Percentiles rank a stretch among this genome's conserved stretches.
These are phyloP conservation scores for Drosophila tsacasi DNA, from an alignment of 1,140 invertebrate genomes.

Conservation along the genomic window DNA sequence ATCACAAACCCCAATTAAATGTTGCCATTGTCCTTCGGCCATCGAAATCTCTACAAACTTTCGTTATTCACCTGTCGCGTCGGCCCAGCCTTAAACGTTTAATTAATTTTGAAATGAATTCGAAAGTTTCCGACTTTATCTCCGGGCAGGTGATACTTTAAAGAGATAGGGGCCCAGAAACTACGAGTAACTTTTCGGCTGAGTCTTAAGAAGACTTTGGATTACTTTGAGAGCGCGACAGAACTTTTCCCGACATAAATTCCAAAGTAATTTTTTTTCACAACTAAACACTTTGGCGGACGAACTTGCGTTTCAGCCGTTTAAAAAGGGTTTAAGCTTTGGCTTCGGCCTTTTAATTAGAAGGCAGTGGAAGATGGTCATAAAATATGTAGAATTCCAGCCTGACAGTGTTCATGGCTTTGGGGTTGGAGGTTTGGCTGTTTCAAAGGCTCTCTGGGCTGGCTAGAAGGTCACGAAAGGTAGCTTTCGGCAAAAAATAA, in stretches of 20 bases:
- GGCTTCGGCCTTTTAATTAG: constrained; percentile 44
- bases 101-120: constrained; percentile 62
- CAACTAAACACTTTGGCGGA: constrained; percentile 52
- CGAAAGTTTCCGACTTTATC: constrained; percentile 53
- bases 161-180: constrained; percentile 47
- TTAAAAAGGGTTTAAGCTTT: constrained; percentile 37
- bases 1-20: constrained; percentile 52
- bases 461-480: background rate
- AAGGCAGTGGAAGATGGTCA: constrained; percentile 19
- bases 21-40: constrained; percentile 42
- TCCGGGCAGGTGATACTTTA: constrained; percentile 53
- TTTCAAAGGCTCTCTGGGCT: background rate
- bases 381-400: constrained; percentile 34
- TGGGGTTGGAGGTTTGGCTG: background rate
- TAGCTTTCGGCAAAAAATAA: background rate
- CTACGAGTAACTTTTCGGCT: constrained; percentile 46
- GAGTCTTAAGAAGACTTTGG: constrained; percentile 34
- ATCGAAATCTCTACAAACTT: constrained; percentile 42
- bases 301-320: constrained; percentile 30
- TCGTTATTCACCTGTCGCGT: constrained; percentile 19
- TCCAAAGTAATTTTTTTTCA: constrained; percentile 41
- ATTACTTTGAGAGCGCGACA: constrained; percentile 43
- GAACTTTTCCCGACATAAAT: constrained; percentile 46
- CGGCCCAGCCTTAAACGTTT: constrained; percentile 41
- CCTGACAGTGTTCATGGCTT: background rate